Evolutionary conservation across 2,888 invertebrate species (phyloP), one percentile per base, ranked within the genome.

Genomic region (Agrilus mali): DNA sequence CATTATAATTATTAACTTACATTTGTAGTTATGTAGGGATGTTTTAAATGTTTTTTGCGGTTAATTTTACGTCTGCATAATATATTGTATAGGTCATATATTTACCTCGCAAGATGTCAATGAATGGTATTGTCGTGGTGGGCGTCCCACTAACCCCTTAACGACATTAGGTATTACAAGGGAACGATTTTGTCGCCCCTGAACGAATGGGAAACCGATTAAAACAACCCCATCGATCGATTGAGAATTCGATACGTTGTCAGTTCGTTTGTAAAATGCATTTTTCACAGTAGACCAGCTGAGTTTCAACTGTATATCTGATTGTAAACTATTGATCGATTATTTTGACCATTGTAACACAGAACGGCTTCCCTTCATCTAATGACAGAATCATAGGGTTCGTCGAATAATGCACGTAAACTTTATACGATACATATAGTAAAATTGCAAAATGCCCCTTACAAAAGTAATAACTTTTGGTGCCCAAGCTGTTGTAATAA

Each of bases 221-320:
- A 65, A 65, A 66, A 64, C 63, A 65, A 65, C 65, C 65, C 66
- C 63, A 64, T 63, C 54, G 57, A 50, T 57, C 59, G 57, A 59
- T 58, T 43, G 46, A 60, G 60, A 65, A 65, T 65, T 66, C 64
- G 65, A 66, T 66, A 65, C 65, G 65, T 65, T 65, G 66, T 65
- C 66, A 65, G 55, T 61, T 55, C 57, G 61, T 63, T 63, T 60
- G 61, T 60, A 53, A 62, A 63, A 62, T 59, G 60, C 55, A 60
- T 58, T 61, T 62, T 51, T 59, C 60, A 56, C 59, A 52, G 47
- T 46, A 42, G 44, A 40, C 47, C 53, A 36, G 15, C 46, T 36
- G 40, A 43, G 46, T 53, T 55, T 47, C 40, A 54, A 2, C 12
- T 12, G 7, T 15, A 17, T 36, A 41, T 38, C 27, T 33, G 44